Evolutionary conservation across 2,797 vertebrate genomes (phyloP), one percentile per base, ranked within the genome.

Genomic region (Enteromius mattozi): DNA sequence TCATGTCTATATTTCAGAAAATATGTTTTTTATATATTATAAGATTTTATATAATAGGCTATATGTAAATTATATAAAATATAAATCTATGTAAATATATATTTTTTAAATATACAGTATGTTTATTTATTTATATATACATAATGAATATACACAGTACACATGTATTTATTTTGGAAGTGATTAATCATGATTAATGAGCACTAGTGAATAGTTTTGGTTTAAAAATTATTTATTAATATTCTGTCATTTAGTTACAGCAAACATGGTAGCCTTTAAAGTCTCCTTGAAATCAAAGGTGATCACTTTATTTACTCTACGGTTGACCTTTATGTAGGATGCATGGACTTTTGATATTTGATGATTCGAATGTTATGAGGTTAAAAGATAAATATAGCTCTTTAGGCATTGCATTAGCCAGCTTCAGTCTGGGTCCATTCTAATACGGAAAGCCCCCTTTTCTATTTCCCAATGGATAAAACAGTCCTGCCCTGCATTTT

Each of bases 251-350:
- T 33, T 74, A 49, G 16, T 30, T 74, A 51, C 27, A 74, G 4
- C 16, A 49, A 74, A 12, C 27, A 17, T 74, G 45, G 45, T 74
- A 27, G 27, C 8, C 70, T 74, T 49, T 72, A 24, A 49, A 30
- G 14, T 49, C 24, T 17, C 8, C 16, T 3, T 74, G 8, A 74
- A 74, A 74, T 51, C 27, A 30, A 33, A 49, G 17, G 45, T 16
- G 69, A 71, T 13, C n/a, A 47, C 56, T 5, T 61, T 72, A 74
- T 72, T 72, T 30, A 72, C 24, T 72, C 8, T 24, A 51, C 24
- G 33, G 4, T 21, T 74, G 4, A 33, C 17, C 4, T 33, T 33
- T 33, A 10, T 47, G 33, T 54, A 3, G 6, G 7, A 27, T 72
- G 70, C 24, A 13, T 51, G 4, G 1, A 27, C 14, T 74, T 74